Conservation (phyloP, 2,797 vertebrate species). For the Characodon lateralis region DNA sequence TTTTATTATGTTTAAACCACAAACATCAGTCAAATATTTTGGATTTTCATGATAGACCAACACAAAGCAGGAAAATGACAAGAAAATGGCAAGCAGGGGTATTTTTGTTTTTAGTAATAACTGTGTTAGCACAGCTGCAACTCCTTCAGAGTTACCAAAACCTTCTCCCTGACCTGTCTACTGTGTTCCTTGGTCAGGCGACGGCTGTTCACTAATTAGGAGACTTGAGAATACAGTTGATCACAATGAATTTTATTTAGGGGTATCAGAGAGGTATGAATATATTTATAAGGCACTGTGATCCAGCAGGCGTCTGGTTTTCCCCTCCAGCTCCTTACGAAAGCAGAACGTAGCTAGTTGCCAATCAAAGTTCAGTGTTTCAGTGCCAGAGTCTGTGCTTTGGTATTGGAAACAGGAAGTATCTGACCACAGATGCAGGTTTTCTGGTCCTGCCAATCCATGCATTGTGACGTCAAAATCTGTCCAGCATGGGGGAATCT, state of each 20-base stretch:
- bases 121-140: not conserved
- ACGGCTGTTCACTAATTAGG: too few relatives aligned
- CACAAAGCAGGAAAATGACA: not conserved
- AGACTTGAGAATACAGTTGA: too few relatives aligned
- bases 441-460: not conserved
- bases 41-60: not conserved
- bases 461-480: not conserved
- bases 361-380: not conserved
- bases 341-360: too few relatives aligned
- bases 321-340: not conserved
- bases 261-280: too few relatives aligned
- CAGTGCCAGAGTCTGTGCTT: not conserved
- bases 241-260: too few relatives aligned
- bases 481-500: not conserved
- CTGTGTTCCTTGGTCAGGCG: too few relatives aligned
- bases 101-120: not conserved
- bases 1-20: not conserved
- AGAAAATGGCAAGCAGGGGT: not conserved
- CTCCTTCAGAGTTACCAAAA: not conserved
- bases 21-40: not conserved
- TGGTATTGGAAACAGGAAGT: not conserved
- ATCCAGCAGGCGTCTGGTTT: not conserved
- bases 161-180: not conserved
- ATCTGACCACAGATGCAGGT: not conserved
- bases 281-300: not conserved